Evolutionary conservation across 1,140 invertebrate genomes (phyloP).

Genomic region (Homalodisca vitripennis): DNA sequence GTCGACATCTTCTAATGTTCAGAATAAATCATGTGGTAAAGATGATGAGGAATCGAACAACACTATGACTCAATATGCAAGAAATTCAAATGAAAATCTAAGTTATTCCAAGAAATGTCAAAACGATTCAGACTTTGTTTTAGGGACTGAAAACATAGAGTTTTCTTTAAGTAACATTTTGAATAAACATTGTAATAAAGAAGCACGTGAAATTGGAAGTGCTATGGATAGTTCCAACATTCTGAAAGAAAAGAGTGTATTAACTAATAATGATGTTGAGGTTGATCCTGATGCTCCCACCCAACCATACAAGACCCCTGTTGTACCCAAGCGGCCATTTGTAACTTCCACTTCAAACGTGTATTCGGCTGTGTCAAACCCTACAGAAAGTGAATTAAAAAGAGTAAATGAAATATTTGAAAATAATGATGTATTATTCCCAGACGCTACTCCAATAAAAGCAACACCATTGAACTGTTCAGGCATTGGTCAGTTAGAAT

Average conservation of each 20-base stretch:
- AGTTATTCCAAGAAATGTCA: not conserved
- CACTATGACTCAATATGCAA: no score
- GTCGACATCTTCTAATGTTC: no score
- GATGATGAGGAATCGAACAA: no score
- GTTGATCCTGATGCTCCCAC: slow-evolving; percentile 1
- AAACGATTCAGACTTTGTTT: slow-evolving; percentile 6
- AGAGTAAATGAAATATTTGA: not conserved
- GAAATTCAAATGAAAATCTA: not conserved
- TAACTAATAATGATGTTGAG: not conserved
- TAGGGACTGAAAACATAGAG: not conserved
- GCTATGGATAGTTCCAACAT: not conserved
- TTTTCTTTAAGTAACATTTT: not conserved
- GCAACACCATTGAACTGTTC: not conserved
- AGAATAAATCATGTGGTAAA: no score
- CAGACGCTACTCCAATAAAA: not conserved
- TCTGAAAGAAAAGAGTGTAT: not conserved
- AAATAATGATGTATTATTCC: slow-evolving; percentile 2
- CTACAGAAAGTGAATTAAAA: slow-evolving; percentile 10
- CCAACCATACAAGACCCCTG: slow-evolving; percentile 6
- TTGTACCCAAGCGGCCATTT: not conserved
- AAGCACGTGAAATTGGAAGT: not conserved
- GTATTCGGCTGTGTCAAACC: slow-evolving; percentile 3
- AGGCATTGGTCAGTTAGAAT: not conserved
- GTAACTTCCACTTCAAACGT: not conserved
- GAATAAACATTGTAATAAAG: no score